These are phyloP conservation scores for Myrmecobius fasciatus DNA, from an alignment of 2,113 vertebrate genomes.

Conservation along the genomic window DNA sequence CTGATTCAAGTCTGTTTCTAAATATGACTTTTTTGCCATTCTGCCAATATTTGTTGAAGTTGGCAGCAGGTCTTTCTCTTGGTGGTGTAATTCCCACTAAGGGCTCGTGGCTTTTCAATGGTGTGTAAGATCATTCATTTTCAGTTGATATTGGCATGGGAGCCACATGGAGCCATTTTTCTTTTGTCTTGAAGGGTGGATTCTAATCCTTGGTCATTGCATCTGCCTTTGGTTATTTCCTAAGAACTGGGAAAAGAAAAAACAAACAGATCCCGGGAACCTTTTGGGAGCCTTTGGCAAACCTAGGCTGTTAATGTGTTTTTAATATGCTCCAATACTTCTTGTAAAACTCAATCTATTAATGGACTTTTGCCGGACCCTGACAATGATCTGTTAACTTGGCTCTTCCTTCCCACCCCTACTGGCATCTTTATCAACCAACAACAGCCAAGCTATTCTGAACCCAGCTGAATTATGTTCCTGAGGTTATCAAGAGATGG, in stretches of 20 bases:
- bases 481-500: slow-evolving; percentile 82
- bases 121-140: background rate
- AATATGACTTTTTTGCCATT: background rate
- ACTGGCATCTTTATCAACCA: slow-evolving; percentile 53
- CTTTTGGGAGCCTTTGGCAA: background rate
- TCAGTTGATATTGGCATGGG: background rate
- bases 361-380: background rate
- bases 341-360: background rate
- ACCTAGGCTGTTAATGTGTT: background rate
- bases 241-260: background rate
- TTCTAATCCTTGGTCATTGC: background rate
- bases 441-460: slow-evolving; percentile 34
- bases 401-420: slow-evolving; percentile 11
- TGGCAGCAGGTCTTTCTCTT: background rate
- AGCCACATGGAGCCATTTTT: background rate
- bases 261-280: background rate
- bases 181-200: background rate
- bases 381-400: slow-evolving; percentile 5
- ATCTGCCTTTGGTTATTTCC: background rate
- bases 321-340: background rate
- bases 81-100: background rate
- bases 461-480: slow-evolving; percentile 72
- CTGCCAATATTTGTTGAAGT: background rate
- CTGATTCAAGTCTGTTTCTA: background rate
- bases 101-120: background rate